Evolutionary conservation across 37 sponge, comb jelly and placozoan species (phyloP).

Genomic region (Corticium candelabrum): DNA sequence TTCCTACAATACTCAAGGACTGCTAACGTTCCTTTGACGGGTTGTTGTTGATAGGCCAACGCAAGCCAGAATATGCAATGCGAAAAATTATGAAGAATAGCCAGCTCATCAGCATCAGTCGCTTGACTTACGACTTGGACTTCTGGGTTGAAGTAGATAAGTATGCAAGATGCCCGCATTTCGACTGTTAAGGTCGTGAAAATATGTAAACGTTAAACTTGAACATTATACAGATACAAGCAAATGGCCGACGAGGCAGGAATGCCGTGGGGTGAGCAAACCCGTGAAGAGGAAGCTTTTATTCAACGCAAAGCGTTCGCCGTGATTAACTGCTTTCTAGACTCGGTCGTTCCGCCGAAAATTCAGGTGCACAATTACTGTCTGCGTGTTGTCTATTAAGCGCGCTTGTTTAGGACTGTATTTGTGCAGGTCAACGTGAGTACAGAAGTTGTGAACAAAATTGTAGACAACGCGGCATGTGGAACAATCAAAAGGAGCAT

Average conservation of each 20-base stretch:
- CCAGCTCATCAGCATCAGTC: slow-evolving; percentile 36
- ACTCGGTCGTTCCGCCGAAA: slow-evolving; percentile 64
- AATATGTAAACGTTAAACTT: not conserved
- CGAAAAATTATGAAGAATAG: slow-evolving; percentile 20
- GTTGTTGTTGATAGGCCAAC: no score
- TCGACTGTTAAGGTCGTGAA: not conserved
- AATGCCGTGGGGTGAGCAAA: slow-evolving; percentile 21
- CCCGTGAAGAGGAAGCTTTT: slow-evolving; percentile 53
- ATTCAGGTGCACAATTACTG: slow-evolving; percentile 31
- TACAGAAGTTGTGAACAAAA: slow-evolving; percentile 32
- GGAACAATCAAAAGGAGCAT: slow-evolving; percentile 57
- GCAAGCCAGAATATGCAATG: not conserved
- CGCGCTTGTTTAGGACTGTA: no score
- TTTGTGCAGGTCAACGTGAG: slow-evolving; percentile 53
- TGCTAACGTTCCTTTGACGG: no score
- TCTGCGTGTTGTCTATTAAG: not conserved
- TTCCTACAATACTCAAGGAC: no score
- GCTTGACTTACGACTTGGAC: slow-evolving; percentile 64
- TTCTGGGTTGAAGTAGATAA: slow-evolving; percentile 88
- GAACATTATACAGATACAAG: slow-evolving; percentile 28
- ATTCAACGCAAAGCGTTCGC: slow-evolving; percentile 80
- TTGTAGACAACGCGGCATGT: slow-evolving; percentile 33
- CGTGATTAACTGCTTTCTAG: slow-evolving; percentile 74
- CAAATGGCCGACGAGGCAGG: slow-evolving; percentile 40
- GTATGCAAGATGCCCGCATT: slow-evolving; percentile 15